Evolutionary conservation across 1,140 invertebrate species (phyloP).

Genomic region (Hirudo medicinalis): DNA sequence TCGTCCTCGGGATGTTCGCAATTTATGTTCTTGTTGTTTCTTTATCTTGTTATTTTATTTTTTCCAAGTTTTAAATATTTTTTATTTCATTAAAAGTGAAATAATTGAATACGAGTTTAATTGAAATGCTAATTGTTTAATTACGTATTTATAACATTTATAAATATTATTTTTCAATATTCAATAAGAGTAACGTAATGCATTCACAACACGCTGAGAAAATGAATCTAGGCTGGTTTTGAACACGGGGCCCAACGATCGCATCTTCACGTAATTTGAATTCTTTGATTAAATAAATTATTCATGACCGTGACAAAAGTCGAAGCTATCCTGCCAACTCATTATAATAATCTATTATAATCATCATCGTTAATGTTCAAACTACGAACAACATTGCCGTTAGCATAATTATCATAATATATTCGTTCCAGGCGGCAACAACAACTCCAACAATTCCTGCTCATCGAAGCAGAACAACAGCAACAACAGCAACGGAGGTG

Average conservation of each 20-base stretch:
- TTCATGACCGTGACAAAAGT: not conserved
- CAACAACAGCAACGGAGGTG: not conserved
- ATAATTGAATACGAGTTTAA: too few relatives aligned
- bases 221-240: too few relatives aligned
- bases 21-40: too few relatives aligned
- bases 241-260: too few relatives aligned
- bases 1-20: not conserved
- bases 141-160: not conserved
- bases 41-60: too few relatives aligned
- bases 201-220: too few relatives aligned
- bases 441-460: not conserved
- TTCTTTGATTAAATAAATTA: not conserved
- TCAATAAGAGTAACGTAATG: too few relatives aligned
- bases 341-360: not conserved
- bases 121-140: not conserved
- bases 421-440: not conserved
- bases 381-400: not conserved
- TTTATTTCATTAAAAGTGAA: too few relatives aligned
- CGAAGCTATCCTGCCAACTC: not conserved
- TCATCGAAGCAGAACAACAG: constrained; percentile 1
- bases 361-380: not conserved
- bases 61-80: too few relatives aligned
- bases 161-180: too few relatives aligned
- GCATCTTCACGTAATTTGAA: too few relatives aligned
- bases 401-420: too few relatives aligned